Base-by-base conservation (phyloP, 2,797 vertebrate species). In the Catostomus latipinnis region DNA sequence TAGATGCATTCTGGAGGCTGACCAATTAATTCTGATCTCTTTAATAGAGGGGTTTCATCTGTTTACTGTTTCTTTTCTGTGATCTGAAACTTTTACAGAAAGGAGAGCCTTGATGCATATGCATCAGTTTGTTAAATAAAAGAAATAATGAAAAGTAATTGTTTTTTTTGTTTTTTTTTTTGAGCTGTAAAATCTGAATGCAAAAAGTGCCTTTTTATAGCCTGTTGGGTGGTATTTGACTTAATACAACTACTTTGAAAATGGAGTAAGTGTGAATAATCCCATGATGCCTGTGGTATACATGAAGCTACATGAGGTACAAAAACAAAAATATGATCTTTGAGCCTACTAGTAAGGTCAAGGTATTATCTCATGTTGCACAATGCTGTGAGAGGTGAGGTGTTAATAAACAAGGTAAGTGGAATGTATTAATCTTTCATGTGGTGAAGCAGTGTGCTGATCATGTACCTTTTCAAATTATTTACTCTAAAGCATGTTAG, bases 71-170 rank as follows among this genome's bases (percentile, higher is more conserved):
- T 69, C 6, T 63, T 43, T 50, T 71, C 48, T 82, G 66, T 57
- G 58, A 1, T 4, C 52, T 78, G 16, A 61, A 82, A 1, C 22
- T 91, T 93, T 92, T 91, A 82, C 85, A 91, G 76, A 86, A 69
- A 86, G 56, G 71, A 87, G 13, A 84, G 53, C 48, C 74, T 87
- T 53, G 86, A 90, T 92, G 86, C 87, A 82, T 86, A 89, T 88
- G 88, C 88, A 89, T 90, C 84, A 86, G 84, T 70, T 88, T 84
- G 88, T 74, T 92, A 86, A 94, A 91, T 93, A 83, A 93, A 94
- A 92, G 49, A 49, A 63, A 69, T 72, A 10, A 65, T 68, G 22
- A 74, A 56, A 71, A 13, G 22, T 58, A 14, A 14, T 10, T 34
- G 14, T 22, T 7, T 11, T 56, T 45, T 71, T 60, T n/a, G n/a